Evolutionary conservation across 2,113 vertebrate species (phyloP).

Genomic region (Mungos mungo): DNA sequence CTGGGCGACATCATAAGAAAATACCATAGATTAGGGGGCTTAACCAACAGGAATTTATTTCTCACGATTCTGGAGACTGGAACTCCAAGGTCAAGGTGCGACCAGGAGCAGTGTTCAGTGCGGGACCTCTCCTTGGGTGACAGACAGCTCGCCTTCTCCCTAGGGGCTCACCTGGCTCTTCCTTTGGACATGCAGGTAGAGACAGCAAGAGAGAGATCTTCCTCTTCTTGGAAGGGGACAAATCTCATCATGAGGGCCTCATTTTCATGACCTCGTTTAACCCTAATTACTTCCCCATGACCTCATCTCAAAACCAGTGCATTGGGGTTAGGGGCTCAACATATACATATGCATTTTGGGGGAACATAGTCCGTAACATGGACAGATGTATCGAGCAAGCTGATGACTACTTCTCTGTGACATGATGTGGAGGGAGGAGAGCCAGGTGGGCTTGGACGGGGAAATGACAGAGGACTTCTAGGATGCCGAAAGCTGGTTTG

Average conservation of each 20-base stretch:
- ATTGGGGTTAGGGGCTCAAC: neutral
- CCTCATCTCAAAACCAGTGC: neutral
- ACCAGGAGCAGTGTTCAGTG: neutral
- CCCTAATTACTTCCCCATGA: neutral
- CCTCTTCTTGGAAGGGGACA: neutral
- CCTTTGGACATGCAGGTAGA: neutral
- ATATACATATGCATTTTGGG: neutral
- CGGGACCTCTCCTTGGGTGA: neutral
- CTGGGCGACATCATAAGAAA: neutral
- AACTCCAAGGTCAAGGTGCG: neutral
- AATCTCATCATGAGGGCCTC: neutral
- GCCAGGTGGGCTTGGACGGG: neutral
- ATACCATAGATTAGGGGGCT: neutral
- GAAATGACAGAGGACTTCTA: neutral
- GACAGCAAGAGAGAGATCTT: neutral
- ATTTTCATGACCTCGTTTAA: neutral
- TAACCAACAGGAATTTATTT: neutral
- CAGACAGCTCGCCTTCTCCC: neutral
- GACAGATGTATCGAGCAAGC: neutral
- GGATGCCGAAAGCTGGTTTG: neutral
- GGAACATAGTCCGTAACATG: neutral
- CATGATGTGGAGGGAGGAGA: constrained; percentile 13
- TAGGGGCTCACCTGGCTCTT: neutral
- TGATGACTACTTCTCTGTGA: neutral
- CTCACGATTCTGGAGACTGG: neutral